Evolutionary conservation across 2,888 invertebrate species (phyloP), one percentile per base, ranked within the genome.

Genomic region (Xylocampa areola): DNA sequence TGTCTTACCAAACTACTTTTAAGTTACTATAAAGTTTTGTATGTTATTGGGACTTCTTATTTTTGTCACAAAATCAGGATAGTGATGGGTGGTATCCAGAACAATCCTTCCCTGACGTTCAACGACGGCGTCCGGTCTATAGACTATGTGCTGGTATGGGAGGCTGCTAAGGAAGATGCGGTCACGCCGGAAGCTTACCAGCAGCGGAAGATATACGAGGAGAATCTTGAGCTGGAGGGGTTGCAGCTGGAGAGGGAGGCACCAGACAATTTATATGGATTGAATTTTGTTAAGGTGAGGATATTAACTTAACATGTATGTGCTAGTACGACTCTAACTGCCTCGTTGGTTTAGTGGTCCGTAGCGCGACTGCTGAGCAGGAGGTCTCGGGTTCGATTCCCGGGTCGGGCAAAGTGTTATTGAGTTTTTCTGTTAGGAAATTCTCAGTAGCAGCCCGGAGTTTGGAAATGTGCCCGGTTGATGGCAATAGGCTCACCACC

Each of bases 111-210:
- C 0, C 88, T 96, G 53, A 95, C 94, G 67, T 97, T 97, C 86
- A 94, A 94, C 64, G 97, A 97, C 85, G 96, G 96, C 7, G 86
- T 94, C 5, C 94, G 96, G 17, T 95, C 96, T 2, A 96, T 97
- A 73, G 97, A 97, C 90, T 97, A 96, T 89, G 96, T 97, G 36
- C 85, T 97, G 45, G 97, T 96, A 6, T 97, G 97, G 96, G 96
- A 97, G 85, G 89, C 95, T 47, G 87, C 84, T 13, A 87, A 94
- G 61, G 94, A 94, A 37, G 94, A 95, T 40, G 94, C 95, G 1
- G 88, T 82, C 30, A 90, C 86, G 0, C 73, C 82, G 0, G 90
- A 90, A 50, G 91, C 92, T 1, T 87, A 86, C 19, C 87, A 88
- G 33, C 94, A 95, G 71, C 89, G 96, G 30, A 82, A 92, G 73